Evolutionary conservation across 2,888 invertebrate species (phyloP).

Genomic region (Masnerella sp.): DNA sequence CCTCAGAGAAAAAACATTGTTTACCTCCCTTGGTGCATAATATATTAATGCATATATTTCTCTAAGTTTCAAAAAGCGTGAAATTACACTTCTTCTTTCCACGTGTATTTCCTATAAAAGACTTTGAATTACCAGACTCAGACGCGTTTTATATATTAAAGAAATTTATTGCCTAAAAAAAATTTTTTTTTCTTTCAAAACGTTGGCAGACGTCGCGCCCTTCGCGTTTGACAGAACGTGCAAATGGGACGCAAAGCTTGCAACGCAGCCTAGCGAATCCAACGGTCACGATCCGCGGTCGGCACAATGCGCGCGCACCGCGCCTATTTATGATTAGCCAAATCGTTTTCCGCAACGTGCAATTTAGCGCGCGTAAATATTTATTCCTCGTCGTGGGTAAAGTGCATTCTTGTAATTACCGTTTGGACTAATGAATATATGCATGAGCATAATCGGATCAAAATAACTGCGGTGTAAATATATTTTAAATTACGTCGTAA

Average conservation of each 20-base stretch:
- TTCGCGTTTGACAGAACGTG: constrained; percentile 52
- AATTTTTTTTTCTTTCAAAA: no score
- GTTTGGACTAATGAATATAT: constrained; percentile 58
- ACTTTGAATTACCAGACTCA: no score
- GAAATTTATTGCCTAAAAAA: no score
- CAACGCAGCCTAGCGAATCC: constrained; percentile 47
- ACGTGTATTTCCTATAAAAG: no score
- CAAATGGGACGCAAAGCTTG: constrained; percentile 47
- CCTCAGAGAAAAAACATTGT: no score
- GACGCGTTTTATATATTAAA: no score
- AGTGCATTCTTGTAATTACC: constrained; percentile 58
- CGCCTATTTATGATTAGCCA: constrained; percentile 53
- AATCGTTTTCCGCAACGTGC: constrained; percentile 57
- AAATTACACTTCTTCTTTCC: no score
- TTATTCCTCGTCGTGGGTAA: constrained; percentile 56
- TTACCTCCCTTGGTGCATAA: no score
- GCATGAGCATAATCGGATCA: constrained; percentile 60
- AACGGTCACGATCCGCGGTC: constrained; percentile 43
- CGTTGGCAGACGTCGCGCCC: no score
- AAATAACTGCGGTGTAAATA: constrained; percentile 60
- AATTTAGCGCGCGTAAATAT: constrained; percentile 59
- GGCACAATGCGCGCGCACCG: constrained; percentile 12
- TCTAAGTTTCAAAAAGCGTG: no score
- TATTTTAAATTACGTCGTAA: constrained; percentile 60
- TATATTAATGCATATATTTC: no score